A percentile compares a stretch with the other conserved stretches of the same genome.
These are phyloP conservation scores for Zosterops lateralis DNA, from an alignment of 2,113 vertebrate genomes.

Conservation along the genomic window DNA sequence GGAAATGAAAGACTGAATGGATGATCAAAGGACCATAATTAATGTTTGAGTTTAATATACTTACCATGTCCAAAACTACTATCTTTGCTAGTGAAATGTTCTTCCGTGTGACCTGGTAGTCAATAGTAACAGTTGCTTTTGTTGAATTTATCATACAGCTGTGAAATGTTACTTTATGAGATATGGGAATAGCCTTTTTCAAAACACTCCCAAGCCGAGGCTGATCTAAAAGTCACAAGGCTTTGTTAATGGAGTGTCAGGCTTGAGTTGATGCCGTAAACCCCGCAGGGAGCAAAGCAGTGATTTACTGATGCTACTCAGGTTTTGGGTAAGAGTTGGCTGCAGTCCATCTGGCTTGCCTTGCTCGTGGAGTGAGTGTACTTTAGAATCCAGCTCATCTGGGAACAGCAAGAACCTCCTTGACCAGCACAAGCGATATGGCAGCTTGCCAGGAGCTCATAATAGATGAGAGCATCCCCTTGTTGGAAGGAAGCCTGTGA, in stretches of 20 bases:
- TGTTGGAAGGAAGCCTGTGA: not conserved
- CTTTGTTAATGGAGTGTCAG: conserved; percentile 6
- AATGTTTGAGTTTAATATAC: not conserved
- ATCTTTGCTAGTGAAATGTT: not conserved
- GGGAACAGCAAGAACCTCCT: conserved; percentile 32
- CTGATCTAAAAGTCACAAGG: not conserved
- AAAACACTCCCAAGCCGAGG: not conserved
- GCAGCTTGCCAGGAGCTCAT: conserved; percentile 22
- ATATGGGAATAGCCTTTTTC: not conserved
- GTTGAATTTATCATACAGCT: not conserved
- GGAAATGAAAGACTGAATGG: not conserved
- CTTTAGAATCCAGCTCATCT: conserved; percentile 20
- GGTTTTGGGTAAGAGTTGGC: conserved; percentile 26
- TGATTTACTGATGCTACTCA: conserved; percentile 32
- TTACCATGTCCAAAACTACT: not conserved
- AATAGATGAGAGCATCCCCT: conserved; percentile 28
- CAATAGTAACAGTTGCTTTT: not conserved
- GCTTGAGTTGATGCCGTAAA: not conserved
- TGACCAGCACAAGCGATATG: conserved; percentile 18
- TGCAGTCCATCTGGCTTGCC: conserved; percentile 16
- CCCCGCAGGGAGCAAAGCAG: not conserved
- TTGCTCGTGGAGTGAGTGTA: not conserved
- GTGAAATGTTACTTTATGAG: not conserved
- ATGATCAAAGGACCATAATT: not conserved
- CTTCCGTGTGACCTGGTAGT: not conserved